These are phyloP conservation scores for Hippocampus zosterae DNA, from an alignment of 2,113 vertebrate genomes.

Conservation along the genomic window DNA sequence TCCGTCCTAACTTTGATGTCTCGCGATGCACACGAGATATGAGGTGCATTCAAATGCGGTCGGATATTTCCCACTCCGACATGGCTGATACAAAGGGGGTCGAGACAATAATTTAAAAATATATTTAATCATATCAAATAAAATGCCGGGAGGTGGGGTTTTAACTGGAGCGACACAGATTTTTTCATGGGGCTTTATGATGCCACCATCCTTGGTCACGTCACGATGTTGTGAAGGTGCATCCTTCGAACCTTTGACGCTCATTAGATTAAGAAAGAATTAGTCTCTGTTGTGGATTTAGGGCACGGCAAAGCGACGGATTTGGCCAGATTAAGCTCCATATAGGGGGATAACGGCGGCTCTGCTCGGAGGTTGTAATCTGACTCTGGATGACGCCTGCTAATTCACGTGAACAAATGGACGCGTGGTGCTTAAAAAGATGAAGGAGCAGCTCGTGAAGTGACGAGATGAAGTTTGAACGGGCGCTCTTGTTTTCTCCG, in stretches of 20 bases:
- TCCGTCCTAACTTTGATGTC: too few species aligned
- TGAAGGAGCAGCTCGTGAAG: background rate
- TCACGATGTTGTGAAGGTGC: background rate
- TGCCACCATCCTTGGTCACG: too few species aligned
- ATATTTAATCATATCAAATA: too few species aligned
- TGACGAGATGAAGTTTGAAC: background rate
- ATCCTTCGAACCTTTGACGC: slow-evolving; percentile 46
- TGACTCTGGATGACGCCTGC: slow-evolving; percentile 62
- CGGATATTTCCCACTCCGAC: too few species aligned
- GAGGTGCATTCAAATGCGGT: too few species aligned
- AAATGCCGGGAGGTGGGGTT: too few species aligned
- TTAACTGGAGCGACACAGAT: too few species aligned
- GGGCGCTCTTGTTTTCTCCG: background rate
- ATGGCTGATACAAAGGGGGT: too few species aligned
- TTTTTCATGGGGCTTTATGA: too few species aligned
- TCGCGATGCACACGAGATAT: too few species aligned
- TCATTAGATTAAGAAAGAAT: slow-evolving; percentile 69
- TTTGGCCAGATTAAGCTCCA: slow-evolving; percentile 64
- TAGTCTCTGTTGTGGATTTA: slow-evolving; percentile 69
- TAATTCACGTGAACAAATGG: slow-evolving; percentile 60
- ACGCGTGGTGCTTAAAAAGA: slow-evolving; percentile 28
- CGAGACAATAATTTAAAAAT: too few species aligned
- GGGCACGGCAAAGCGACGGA: slow-evolving; percentile 58
- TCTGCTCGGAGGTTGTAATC: slow-evolving; percentile 62
- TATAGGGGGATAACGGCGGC: slow-evolving; percentile 65